A percentile compares a stretch with the other conserved stretches of the same genome.
Evolutionary conservation across 2,113 vertebrate species (phyloP).

Genomic region (Brachypodius melanocephalos): DNA sequence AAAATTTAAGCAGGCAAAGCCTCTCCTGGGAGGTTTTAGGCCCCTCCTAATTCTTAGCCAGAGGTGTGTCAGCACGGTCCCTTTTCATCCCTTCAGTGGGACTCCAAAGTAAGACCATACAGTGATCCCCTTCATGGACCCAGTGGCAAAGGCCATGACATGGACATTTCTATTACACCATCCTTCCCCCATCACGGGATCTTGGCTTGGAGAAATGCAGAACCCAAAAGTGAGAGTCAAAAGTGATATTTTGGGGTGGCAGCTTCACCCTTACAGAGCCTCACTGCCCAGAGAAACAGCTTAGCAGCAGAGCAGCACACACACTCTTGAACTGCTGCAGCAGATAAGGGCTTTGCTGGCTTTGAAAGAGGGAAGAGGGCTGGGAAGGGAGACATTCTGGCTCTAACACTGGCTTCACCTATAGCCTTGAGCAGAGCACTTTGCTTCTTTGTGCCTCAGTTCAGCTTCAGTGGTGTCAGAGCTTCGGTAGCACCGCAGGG

Average conservation of each 20-base stretch:
- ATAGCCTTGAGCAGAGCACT: background rate
- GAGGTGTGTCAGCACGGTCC: background rate
- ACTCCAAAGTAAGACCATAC: background rate
- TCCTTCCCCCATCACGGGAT: background rate
- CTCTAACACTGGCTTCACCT: background rate
- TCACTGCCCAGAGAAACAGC: background rate
- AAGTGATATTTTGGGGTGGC: background rate
- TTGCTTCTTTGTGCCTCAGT: background rate
- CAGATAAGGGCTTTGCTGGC: background rate
- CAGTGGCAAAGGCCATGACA: background rate
- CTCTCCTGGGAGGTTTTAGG: background rate
- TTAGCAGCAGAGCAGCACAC: background rate
- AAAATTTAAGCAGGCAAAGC: background rate
- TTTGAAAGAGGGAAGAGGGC: background rate
- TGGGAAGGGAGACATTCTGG: background rate
- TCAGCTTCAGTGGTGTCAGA: rapidly evolving
- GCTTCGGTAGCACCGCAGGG: rapidly evolving
- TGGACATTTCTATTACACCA: background rate
- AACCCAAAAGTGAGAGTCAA: background rate
- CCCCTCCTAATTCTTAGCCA: background rate
- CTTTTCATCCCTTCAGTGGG: background rate
- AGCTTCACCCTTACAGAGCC: background rate
- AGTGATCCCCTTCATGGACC: rapidly evolving
- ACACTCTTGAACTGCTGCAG: background rate
- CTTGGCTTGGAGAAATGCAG: background rate